Conservation (phyloP, 2,797 vertebrate genomes). For the Manis pentadactyla region DNA sequence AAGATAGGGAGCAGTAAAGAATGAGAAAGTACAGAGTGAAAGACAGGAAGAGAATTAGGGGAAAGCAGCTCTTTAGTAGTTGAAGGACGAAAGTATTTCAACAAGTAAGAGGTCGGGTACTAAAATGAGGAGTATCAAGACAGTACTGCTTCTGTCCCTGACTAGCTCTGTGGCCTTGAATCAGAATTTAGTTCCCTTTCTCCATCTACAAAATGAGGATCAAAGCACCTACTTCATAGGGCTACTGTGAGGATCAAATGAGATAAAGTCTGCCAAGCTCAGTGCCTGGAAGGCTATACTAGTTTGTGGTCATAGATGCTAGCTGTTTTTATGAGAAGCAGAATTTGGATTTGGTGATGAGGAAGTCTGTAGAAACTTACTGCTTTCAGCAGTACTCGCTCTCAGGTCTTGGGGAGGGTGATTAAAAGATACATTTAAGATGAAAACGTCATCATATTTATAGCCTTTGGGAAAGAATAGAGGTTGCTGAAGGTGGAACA, state of each 20-base stretch:
- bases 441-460: background rate
- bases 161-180: background rate
- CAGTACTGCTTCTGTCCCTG: background rate
- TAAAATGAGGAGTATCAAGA: background rate
- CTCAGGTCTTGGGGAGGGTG: background rate
- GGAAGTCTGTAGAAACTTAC: background rate
- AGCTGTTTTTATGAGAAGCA: background rate
- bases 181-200: background rate
- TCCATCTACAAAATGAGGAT: background rate
- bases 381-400: background rate
- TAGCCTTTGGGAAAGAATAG: background rate
- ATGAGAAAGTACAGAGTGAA: background rate
- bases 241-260: background rate
- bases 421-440: background rate
- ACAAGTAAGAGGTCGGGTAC: background rate
- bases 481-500: background rate
- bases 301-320: background rate
- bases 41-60: background rate
- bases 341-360: background rate
- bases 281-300: background rate
- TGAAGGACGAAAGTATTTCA: background rate
- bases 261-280: background rate
- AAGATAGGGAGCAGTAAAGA: background rate
- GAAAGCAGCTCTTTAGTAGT: background rate
- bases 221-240: background rate